These are phyloP conservation scores for Drosophila atripex DNA, from an alignment of 2,888 invertebrate genomes.

Conservation along the genomic window DNA sequence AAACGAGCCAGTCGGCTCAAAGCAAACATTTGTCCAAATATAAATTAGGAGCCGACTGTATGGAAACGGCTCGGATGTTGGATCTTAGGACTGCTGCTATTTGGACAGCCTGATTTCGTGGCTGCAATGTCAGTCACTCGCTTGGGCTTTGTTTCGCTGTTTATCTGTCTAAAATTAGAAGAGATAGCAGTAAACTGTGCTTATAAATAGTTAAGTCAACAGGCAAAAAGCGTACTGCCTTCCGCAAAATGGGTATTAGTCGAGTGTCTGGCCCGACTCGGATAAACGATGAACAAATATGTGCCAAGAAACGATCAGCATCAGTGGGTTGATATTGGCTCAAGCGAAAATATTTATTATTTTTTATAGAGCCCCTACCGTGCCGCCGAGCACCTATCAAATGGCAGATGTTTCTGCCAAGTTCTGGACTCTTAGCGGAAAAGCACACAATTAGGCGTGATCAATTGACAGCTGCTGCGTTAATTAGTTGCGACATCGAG, in stretches of 20 bases:
- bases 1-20: conserved; percentile 16
- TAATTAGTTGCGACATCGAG: conserved; percentile 10
- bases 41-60: conserved; percentile 28
- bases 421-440: conserved; percentile 12
- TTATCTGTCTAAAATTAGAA: conserved; percentile 71
- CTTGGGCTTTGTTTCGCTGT: conserved; percentile 49
- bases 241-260: conserved; percentile 44
- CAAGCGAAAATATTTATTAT: background rate
- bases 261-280: conserved; percentile 38
- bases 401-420: conserved; percentile 28
- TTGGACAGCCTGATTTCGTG: conserved; percentile 65
- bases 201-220: conserved; percentile 75
- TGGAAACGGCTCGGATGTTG: conserved; percentile 6
- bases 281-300: conserved; percentile 19
- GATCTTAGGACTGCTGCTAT: conserved; percentile 50
- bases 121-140: conserved; percentile 61
- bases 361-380: background rate
- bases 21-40: conserved; percentile 48
- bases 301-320: background rate
- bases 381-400: background rate
- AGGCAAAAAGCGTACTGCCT: conserved; percentile 53
- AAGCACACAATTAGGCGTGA: conserved; percentile 13
- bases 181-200: conserved; percentile 65
- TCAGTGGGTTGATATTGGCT: background rate
- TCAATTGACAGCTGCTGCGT: conserved; percentile 12